Base-by-base conservation (phyloP, 2,113 vertebrate species). In the Marmota monax region DNA sequence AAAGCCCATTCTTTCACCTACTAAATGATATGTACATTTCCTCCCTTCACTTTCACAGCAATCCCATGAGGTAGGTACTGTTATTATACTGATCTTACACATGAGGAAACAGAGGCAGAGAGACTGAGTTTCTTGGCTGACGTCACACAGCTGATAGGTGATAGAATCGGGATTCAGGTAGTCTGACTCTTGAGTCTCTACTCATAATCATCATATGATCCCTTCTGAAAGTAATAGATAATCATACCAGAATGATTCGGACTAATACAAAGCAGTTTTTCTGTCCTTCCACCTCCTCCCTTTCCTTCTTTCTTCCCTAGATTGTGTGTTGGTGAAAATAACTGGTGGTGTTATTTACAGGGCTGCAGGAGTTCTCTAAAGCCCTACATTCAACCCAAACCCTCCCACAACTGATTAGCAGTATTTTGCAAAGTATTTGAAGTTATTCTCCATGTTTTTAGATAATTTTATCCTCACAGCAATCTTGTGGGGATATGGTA, bases 21-120 rank as follows among this genome's bases (percentile, higher is more conserved):
- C 18, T 29, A 0, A 16, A 17, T 20, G 9, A 23, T 45, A 27
- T 2, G 3, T 23, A 6, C 69, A 4, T 63, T 51, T 20, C 7
- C 13, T 53, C 32, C 56, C 34, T 78, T 94, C 18, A 13, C 5
- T 32, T 14, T 84, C 67, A 63, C 12, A 32, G 20, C 0, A 94
- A 25, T n/a, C 6, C 29, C 37, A 7, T 72, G 58, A 76, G 18
- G 20, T 58, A 13, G 4, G 12, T 18, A 13, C 56, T 45, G 4
- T 29, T 79, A 9, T 25, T 53, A 51, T 20, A 63, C 17, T 42
- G 61, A 56, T 67, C 67, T 85, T 69, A 72, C n/a, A 69, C 77
- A 77, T 34, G 65, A 70, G 5, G 48, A 84, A 67, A 56, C 39
- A 10, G 37, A 87, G 25, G 45, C 80, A 76, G 27, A 39, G 20